Percentiles rank a stretch among this genome's conserved stretches.
Evolutionary conservation across 2,797 vertebrate genomes (phyloP).

Genomic region (Myioborus melanocephalus): DNA sequence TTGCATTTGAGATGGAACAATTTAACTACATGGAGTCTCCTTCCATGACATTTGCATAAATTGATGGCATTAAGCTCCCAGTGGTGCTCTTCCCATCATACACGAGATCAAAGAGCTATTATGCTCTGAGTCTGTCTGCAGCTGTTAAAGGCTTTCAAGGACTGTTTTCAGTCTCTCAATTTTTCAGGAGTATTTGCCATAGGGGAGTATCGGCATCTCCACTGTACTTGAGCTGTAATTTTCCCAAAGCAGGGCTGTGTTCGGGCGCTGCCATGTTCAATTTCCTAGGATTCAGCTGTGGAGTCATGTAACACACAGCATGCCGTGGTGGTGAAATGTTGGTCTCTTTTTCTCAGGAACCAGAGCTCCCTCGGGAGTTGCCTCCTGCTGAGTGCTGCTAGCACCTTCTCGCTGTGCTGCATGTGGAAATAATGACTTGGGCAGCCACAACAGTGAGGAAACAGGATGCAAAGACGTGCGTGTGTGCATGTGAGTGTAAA

Average conservation of each 20-base stretch:
- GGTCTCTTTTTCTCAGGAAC: neutral
- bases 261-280: neutral
- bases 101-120: conserved; percentile 35
- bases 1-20: neutral
- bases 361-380: neutral
- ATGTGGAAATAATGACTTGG: neutral
- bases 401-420: neutral
- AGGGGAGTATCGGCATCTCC: neutral
- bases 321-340: neutral
- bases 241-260: neutral
- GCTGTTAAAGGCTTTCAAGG: neutral
- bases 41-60: conserved; percentile 24
- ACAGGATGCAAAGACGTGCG: neutral
- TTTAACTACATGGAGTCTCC: neutral
- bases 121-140: conserved; percentile 5
- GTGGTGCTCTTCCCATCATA: neutral
- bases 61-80: conserved; percentile 37
- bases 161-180: neutral
- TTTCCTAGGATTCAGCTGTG: neutral
- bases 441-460: neutral
- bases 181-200: neutral
- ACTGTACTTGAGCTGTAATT: neutral
- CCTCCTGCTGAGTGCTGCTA: neutral
- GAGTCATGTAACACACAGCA: neutral
- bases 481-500: neutral